A percentile compares a stretch with the other conserved stretches of the same genome.
Evolutionary conservation across 2,888 invertebrate genomes (phyloP).

Genomic region (Atrina japonica): DNA sequence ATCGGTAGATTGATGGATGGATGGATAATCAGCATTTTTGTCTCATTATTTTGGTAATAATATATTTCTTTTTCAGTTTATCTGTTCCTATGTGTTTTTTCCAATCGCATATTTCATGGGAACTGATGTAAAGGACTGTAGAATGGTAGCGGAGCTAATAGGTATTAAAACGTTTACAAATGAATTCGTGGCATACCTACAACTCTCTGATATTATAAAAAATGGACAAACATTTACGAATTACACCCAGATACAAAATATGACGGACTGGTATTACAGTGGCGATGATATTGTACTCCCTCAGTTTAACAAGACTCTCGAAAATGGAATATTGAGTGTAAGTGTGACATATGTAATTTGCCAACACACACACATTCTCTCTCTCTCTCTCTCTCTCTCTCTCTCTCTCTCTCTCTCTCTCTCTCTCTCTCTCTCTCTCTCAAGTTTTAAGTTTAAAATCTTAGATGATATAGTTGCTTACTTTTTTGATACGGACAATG

Average conservation of each 20-base stretch:
- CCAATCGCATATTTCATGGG: slow-evolving; percentile 95
- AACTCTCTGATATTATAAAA: slow-evolving; percentile 81
- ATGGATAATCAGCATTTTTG: no score
- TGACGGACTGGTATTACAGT: slow-evolving; percentile 50
- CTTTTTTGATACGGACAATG: no score
- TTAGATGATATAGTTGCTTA: no score
- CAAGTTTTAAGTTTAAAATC: no score
- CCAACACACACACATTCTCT: background rate
- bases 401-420: no score
- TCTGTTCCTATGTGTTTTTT: slow-evolving; percentile 93
- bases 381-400: no score
- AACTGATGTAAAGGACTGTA: slow-evolving; percentile 85
- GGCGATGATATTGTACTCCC: slow-evolving; percentile 54
- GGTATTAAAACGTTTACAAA: slow-evolving; percentile 95
- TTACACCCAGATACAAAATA: slow-evolving; percentile 48
- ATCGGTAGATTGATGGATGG: no score
- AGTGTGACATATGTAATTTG: slow-evolving; percentile 31
- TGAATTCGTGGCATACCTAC: slow-evolving; percentile 94
- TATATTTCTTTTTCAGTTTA: slow-evolving; percentile 62
- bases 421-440: no score
- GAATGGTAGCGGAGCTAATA: slow-evolving; percentile 89
- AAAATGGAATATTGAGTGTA: slow-evolving; percentile 64
- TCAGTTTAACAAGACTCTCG: slow-evolving; percentile 52
- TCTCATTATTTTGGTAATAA: no score
- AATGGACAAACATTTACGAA: slow-evolving; percentile 55